These are phyloP conservation scores for Lepilemur ruficaudatus DNA, from an alignment of 2,797 vertebrate genomes.

Conservation along the genomic window DNA sequence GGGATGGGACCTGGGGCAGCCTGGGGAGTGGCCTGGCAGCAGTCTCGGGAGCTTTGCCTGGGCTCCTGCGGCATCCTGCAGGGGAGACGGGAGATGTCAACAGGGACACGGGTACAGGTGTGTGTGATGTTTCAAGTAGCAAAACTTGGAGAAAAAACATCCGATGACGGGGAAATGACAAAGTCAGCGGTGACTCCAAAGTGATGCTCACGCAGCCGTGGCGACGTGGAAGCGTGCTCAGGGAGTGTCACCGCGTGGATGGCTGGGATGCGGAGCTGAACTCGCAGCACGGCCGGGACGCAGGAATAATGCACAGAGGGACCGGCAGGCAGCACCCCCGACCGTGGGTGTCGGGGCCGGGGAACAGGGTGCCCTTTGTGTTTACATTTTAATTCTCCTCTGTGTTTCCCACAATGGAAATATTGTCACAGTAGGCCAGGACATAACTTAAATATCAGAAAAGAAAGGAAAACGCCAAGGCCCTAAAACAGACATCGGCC, in stretches of 20 bases:
- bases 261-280: fast-evolving
- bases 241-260: fast-evolving
- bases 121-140: neutral
- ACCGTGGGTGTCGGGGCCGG: neutral
- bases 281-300: fast-evolving
- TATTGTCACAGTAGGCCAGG: fast-evolving
- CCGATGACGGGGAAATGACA: too few relatives aligned
- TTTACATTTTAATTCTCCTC: neutral
- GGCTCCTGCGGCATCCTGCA: neutral
- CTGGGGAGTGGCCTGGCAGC: neutral
- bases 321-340: neutral
- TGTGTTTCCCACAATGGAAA: neutral
- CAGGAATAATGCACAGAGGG: fast-evolving
- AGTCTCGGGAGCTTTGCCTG: neutral
- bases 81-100: neutral
- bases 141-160: neutral
- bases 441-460: neutral
- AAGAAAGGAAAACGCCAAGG: neutral
- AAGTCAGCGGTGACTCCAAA: neutral
- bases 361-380: neutral
- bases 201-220: fast-evolving
- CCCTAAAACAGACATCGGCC: neutral
- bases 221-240: fast-evolving
- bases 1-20: neutral
- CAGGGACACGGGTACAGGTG: neutral